phyloP scores from a whole-genome alignment of 2,113 vertebrate genomes.

The Tichodroma muraria region DNA sequence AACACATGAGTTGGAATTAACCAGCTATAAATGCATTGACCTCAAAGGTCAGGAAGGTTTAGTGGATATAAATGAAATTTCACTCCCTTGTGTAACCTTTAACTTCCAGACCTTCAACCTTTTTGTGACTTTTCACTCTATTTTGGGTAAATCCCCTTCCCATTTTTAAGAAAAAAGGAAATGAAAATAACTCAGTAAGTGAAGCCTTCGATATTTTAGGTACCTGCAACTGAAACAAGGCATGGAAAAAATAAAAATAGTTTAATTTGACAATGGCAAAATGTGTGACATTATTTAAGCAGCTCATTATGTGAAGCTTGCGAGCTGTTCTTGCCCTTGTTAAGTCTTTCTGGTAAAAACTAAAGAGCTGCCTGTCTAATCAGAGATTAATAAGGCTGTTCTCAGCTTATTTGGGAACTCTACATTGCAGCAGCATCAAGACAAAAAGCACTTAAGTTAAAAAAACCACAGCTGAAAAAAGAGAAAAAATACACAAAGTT shows the following conservation, averaged over 20 bases:
- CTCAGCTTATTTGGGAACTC: not conserved
- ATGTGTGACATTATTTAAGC: not conserved
- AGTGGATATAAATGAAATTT: not conserved
- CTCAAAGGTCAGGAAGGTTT: not conserved
- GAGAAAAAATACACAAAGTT: rapidly evolving
- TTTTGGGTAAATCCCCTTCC: not conserved
- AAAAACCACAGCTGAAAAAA: not conserved
- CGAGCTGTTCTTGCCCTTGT: not conserved
- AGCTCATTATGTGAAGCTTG: slow-evolving; percentile 15
- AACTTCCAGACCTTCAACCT: not conserved
- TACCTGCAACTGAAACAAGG: not conserved
- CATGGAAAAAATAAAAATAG: not conserved
- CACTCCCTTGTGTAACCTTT: not conserved
- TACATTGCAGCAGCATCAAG: not conserved
- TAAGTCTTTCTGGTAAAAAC: not conserved
- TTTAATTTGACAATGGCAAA: slow-evolving; percentile 4
- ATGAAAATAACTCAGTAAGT: not conserved
- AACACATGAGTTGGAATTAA: not conserved
- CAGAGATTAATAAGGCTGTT: slow-evolving; percentile 18
- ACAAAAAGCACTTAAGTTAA: not conserved
- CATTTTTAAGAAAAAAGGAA: not conserved
- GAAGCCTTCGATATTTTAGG: not conserved
- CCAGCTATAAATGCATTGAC: not conserved
- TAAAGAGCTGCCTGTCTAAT: slow-evolving; percentile 1
- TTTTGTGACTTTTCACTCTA: not conserved